A percentile compares a stretch with the other conserved stretches of the same genome.
Conservation (phyloP, 2,888 invertebrate species). For the Melieria picta region DNA sequence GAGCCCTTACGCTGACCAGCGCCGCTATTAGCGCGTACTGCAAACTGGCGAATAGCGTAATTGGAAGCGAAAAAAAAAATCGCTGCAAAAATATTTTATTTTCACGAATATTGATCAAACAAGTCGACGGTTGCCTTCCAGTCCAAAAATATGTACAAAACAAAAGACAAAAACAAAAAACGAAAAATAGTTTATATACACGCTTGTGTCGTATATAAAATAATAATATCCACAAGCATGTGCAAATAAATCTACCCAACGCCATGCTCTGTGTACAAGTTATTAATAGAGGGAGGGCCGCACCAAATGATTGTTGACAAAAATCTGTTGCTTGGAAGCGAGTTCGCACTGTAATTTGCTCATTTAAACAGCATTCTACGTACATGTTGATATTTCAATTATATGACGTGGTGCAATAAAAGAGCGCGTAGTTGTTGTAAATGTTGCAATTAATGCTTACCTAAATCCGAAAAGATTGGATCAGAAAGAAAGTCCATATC, state of each 20-base stretch:
- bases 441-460: slow-evolving; percentile 49
- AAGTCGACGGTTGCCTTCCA: neutral
- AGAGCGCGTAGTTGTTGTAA: too few species aligned
- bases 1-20: neutral
- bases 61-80: neutral
- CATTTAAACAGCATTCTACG: too few species aligned
- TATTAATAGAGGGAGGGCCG: neutral
- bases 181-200: too few species aligned
- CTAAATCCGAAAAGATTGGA: slow-evolving; percentile 61
- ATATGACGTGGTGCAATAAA: slow-evolving; percentile 1
- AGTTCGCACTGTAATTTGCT: neutral
- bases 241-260: too few species aligned
- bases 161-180: too few species aligned
- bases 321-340: slow-evolving; percentile 36
- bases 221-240: too few species aligned
- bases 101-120: slow-evolving; percentile 7
- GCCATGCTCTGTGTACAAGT: neutral
- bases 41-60: too few species aligned
- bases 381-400: neutral
- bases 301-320: slow-evolving; percentile 5
- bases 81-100: neutral
- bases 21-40: neutral
- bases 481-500: slow-evolving; percentile 65
- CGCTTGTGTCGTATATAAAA: too few species aligned
- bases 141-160: too few species aligned